Conservation (phyloP, 2,888 invertebrate species). For the Diadromus collaris region DNA sequence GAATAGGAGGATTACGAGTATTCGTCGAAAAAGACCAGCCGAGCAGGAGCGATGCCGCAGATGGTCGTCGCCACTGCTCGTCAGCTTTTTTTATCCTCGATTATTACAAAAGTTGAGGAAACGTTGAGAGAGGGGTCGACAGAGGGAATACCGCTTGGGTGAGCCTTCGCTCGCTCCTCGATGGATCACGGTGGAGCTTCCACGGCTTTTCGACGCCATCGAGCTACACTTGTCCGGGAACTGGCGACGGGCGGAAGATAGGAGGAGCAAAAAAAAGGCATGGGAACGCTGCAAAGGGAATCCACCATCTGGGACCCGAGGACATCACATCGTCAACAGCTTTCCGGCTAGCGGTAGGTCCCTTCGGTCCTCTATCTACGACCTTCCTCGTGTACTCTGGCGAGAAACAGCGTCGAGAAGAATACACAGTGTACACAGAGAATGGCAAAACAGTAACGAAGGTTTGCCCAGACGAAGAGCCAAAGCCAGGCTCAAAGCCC, state of each 20-base stretch:
- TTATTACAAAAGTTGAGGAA: constrained; percentile 54
- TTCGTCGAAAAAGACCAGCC: constrained; percentile 31
- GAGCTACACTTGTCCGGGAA: constrained; percentile 24
- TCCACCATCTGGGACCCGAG: constrained; percentile 17
- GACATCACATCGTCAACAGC: not conserved
- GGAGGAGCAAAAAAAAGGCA: constrained; percentile 25
- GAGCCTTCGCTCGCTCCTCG: constrained; percentile 41
- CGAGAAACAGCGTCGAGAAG: not conserved
- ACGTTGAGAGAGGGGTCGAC: constrained; percentile 16
- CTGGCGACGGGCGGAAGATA: constrained; percentile 9
- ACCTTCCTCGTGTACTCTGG: not conserved
- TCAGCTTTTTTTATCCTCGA: constrained; percentile 53
- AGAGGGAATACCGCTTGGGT: constrained; percentile 32
- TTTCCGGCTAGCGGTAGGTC: not conserved
- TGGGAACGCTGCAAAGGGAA: constrained; percentile 14
- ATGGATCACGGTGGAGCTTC: constrained; percentile 48
- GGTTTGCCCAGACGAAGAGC: not conserved
- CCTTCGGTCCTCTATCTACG: not conserved
- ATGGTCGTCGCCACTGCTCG: constrained; percentile 37
- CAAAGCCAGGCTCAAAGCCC: not conserved
- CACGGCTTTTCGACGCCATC: constrained; percentile 41
- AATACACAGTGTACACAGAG: not conserved
- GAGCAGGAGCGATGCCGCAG: constrained; percentile 42
- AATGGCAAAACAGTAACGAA: constrained; percentile 11
- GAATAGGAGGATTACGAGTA: constrained; percentile 29